Evolutionary conservation across 2,797 vertebrate genomes (phyloP).

Genomic region (Melanotaenia nigrans): DNA sequence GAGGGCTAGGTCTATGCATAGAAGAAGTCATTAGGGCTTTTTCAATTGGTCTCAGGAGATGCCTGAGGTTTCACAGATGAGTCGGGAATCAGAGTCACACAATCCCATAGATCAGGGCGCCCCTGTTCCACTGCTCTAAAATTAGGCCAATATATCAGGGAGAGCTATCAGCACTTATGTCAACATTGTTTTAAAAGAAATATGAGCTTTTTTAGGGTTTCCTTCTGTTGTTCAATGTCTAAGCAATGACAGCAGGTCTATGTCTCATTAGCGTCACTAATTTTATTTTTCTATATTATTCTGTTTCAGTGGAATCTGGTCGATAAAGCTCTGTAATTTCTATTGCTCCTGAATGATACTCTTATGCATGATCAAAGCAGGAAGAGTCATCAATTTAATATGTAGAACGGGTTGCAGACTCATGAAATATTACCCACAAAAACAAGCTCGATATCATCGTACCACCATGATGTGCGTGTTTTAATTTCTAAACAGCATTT

Average conservation of each 20-base stretch:
- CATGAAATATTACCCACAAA: conserved; percentile 63
- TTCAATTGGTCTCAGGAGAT: conserved; percentile 73
- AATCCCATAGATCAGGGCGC: conserved; percentile 65
- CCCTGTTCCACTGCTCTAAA: conserved; percentile 56
- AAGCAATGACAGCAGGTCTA: conserved; percentile 56
- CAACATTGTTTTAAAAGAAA: conserved; percentile 74
- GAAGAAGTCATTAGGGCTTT: conserved; percentile 68
- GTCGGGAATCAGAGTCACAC: conserved; percentile 60
- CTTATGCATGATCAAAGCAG: conserved; percentile 72
- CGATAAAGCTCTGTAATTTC: conserved; percentile 71
- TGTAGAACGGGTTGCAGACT: conserved; percentile 66
- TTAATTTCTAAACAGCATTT: conserved; percentile 73
- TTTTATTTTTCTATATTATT: conserved; percentile 73
- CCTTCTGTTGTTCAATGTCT: conserved; percentile 63
- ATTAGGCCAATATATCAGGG: conserved; percentile 77
- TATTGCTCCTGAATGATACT: conserved; percentile 68
- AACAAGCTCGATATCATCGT: conserved; percentile 63
- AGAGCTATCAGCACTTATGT: conserved; percentile 71
- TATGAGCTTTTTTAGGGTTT: conserved; percentile 60
- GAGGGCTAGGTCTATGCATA: conserved; percentile 51
- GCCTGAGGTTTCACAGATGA: conserved; percentile 70
- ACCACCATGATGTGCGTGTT: conserved; percentile 68
- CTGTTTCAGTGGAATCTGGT: conserved; percentile 66
- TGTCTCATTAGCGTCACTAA: conserved; percentile 74
- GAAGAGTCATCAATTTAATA: conserved; percentile 72